Evolutionary conservation across 2,888 invertebrate genomes (phyloP), one percentile per base, ranked within the genome.

Genomic region (Argynnis bischoffii): DNA sequence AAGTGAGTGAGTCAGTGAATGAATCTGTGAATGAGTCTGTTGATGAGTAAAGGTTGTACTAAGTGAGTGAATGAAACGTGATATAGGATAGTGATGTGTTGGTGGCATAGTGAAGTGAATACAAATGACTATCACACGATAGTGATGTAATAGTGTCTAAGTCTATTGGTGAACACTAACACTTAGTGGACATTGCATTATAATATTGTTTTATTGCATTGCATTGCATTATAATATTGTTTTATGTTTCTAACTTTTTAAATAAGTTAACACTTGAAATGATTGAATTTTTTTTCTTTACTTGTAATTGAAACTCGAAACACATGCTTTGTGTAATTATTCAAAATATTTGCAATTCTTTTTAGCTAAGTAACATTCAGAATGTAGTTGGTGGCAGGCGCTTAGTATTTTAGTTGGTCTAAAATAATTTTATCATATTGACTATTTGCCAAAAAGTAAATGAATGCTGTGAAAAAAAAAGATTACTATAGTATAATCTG

Each of bases 41-140:
- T 26, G n/a, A 21, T 66, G 57, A 57, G 26, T 41, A 57, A 35
- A 57, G 15, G 26, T 47, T 47, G 59, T 26, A 59, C 59, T 59
- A 48, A 59, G n/a, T 47, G 69, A 63, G 60, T 63, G 60, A 61
- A 59, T 35, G 66, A 63, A 61, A 56, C 70, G 76, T 78, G 78
- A 76, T 76, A 72, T 76, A 77, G 76, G 26, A 66, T 71, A 77
- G 76, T 75, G 77, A 69, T 79, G 79, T 81, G 81, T 81, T 81
- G 79, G 75, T 79, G 73, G 75, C 76, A 79, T 76, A 78, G 75
- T 60, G 70, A 71, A 70, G 70, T 74, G 69, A 47, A 61, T 59
- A 57, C 66, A 15, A 15, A 16, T 14, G 18, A 14, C 15, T 50
- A 50, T 31, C 8, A 3, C 11, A 51, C 35, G 8, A 61, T 61